These are phyloP conservation scores for Leptinotarsa defecta DNA, from an alignment of 1,140 invertebrate species.

Conservation along the genomic window DNA sequence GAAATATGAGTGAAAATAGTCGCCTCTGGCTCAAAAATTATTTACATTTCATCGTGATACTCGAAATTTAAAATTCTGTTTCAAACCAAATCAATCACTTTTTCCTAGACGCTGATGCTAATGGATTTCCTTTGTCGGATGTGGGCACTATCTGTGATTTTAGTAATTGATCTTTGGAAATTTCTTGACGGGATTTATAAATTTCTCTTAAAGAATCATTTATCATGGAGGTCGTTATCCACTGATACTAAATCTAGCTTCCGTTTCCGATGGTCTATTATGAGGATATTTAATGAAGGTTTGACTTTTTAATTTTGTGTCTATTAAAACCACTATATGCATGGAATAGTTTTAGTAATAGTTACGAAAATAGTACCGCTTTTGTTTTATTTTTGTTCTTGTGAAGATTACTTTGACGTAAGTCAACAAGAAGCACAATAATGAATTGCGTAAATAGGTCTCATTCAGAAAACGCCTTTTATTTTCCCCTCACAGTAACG, in stretches of 20 bases:
- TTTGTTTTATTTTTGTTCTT: no score
- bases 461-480: no score
- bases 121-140: neutral
- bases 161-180: slow-evolving; percentile 13
- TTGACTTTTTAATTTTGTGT: no score
- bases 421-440: no score
- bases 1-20: no score
- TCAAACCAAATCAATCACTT: slow-evolving; percentile 11
- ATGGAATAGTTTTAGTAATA: no score
- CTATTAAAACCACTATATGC: no score
- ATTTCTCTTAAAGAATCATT: slow-evolving; percentile 32
- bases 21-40: neutral
- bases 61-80: neutral
- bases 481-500: no score
- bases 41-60: neutral
- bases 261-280: neutral
- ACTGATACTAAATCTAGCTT: neutral
- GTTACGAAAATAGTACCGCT: no score
- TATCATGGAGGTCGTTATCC: slow-evolving; percentile 27
- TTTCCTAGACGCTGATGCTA: neutral
- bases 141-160: slow-evolving; percentile 12
- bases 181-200: slow-evolving; percentile 16
- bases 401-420: no score
- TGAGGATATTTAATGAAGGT: no score
- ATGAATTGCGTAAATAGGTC: no score